phyloP scores from a whole-genome alignment of 92 coral and sea anemone genomes.

The Pocillopora meandrina region DNA sequence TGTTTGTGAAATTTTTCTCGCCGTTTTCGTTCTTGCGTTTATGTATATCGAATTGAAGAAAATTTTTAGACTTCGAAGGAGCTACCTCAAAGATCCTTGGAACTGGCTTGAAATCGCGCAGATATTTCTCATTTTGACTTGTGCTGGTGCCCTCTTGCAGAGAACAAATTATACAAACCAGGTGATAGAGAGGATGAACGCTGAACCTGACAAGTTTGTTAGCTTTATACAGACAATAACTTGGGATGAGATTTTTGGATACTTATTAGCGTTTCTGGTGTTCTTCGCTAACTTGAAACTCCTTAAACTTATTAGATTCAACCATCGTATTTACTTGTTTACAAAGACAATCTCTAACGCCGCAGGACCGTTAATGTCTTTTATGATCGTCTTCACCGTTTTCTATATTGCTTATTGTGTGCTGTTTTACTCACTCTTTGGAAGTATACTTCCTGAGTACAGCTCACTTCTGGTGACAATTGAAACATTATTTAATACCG shows the following conservation, averaged over 20 bases:
- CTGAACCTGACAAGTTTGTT: conserved; percentile 66
- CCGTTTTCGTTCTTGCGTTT: conserved; percentile 61
- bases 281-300: conserved; percentile 88
- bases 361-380: conserved; percentile 71
- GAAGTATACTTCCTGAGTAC: conserved; percentile 66
- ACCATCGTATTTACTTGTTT: conserved; percentile 85
- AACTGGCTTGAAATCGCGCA: conserved; percentile 78
- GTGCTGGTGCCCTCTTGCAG: conserved; percentile 73
- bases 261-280: conserved; percentile 76
- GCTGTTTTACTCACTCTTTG: conserved; percentile 72
- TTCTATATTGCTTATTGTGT: conserved; percentile 76
- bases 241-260: conserved; percentile 85
- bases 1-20: conserved; percentile 79
- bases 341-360: conserved; percentile 79
- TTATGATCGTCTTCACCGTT: conserved; percentile 73
- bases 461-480: conserved; percentile 67
- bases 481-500: conserved; percentile 69
- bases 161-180: conserved; percentile 70
- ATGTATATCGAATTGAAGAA: conserved; percentile 74
- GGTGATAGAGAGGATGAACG: conserved; percentile 61
- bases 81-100: conserved; percentile 84
- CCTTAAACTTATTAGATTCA: conserved; percentile 87
- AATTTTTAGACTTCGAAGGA: conserved; percentile 54
- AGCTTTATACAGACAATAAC: conserved; percentile 78
- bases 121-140: conserved; percentile 61